phyloP scores from a whole-genome alignment of 1,140 invertebrate species.

The Cardiocondyla obscurior region DNA sequence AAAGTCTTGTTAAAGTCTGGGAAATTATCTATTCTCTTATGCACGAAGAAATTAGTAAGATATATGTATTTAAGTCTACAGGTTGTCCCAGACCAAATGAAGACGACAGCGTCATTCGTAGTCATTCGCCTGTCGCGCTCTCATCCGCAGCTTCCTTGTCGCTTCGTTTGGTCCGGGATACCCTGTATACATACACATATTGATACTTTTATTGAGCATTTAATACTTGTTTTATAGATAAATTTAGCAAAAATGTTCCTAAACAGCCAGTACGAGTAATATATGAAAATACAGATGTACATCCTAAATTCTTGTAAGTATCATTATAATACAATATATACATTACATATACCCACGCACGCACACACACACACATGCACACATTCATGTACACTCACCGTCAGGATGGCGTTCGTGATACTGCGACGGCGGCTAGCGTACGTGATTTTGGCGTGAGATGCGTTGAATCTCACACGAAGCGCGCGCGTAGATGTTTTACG shows the following conservation, averaged over 20 bases:
- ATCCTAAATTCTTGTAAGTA: slow-evolving; percentile 86
- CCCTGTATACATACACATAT: neutral
- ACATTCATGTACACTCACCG: neutral
- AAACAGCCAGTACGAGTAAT: slow-evolving; percentile 95
- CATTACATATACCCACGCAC: neutral
- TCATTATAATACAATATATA: neutral
- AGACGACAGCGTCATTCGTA: too few relatives aligned
- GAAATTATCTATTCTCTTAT: slow-evolving; percentile 89
- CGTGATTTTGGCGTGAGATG: too few relatives aligned
- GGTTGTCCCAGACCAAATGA: too few relatives aligned
- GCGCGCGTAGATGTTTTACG: too few relatives aligned
- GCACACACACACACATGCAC: neutral
- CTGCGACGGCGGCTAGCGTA: too few relatives aligned
- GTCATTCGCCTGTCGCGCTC: too few relatives aligned
- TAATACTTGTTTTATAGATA: slow-evolving; percentile 81
- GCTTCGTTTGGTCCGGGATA: too few relatives aligned
- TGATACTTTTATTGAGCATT: neutral
- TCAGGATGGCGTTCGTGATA: too few relatives aligned
- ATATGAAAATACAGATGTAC: slow-evolving; percentile 88
- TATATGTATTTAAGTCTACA: neutral
- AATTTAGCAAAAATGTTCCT: slow-evolving; percentile 93
- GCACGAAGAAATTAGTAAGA: slow-evolving; percentile 87
- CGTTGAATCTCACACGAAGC: too few relatives aligned
- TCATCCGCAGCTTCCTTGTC: too few relatives aligned
- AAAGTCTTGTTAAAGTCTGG: slow-evolving; percentile 93